phyloP scores from a whole-genome alignment of 2,113 vertebrate species.

The Perccottus glenii region DNA sequence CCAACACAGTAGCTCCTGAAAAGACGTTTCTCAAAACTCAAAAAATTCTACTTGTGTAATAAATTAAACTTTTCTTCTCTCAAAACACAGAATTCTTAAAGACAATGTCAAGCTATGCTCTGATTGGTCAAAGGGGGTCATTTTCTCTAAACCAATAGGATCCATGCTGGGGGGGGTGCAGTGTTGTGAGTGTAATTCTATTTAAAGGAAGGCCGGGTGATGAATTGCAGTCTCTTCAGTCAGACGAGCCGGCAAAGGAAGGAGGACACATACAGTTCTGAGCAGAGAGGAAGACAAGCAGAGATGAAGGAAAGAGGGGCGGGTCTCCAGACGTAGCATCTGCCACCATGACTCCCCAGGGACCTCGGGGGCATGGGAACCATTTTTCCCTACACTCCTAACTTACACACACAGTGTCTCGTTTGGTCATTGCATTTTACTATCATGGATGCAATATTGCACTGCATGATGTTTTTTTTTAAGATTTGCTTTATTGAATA shows the following conservation, averaged over 20 bases:
- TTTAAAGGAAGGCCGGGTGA: conserved; percentile 34
- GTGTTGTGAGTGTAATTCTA: conserved; percentile 27
- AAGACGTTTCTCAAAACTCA: too few species aligned
- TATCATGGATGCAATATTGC: not conserved
- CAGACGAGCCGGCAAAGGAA: conserved; percentile 28
- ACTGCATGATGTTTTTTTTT: too few species aligned
- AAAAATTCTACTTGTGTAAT: too few species aligned
- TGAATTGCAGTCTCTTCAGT: conserved; percentile 34
- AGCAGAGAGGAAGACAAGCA: conserved; percentile 47
- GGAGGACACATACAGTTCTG: conserved; percentile 21
- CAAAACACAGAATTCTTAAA: not conserved
- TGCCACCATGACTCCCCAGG: conserved; percentile 74
- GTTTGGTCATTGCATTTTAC: conserved; percentile 31
- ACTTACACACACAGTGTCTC: conserved; percentile 22
- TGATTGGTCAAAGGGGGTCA: conserved; percentile 12
- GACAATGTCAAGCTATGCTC: not conserved
- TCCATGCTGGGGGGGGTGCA: not conserved
- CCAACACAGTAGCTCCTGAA: too few species aligned
- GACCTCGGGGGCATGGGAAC: conserved; percentile 79
- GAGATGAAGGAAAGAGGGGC: conserved; percentile 46
- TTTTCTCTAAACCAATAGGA: conserved; percentile 29
- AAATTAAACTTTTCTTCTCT: not conserved
- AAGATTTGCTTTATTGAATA: too few species aligned
- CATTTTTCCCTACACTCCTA: conserved; percentile 33
- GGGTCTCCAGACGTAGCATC: conserved; percentile 77